Evolutionary conservation across 2,797 vertebrate genomes (phyloP).

Genomic region (Meriones psammophilus): DNA sequence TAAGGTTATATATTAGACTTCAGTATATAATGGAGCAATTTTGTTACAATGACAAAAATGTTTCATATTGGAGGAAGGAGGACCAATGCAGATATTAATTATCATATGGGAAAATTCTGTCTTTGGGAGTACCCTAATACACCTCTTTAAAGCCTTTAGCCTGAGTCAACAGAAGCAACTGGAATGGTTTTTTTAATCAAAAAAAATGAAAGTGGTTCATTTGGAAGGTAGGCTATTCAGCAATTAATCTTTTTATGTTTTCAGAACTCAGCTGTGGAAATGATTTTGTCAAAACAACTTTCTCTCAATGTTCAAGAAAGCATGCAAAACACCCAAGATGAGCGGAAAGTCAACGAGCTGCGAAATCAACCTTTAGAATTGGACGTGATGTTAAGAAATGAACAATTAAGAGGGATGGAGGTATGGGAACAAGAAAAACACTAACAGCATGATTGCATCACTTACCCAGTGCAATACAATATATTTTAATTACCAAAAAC

Average conservation of each 20-base stretch:
- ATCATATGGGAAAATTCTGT: background rate
- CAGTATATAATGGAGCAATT: conserved; percentile 5
- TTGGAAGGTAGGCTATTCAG: conserved; percentile 72
- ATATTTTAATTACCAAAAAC: conserved; percentile 81
- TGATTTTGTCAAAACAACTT: conserved; percentile 80
- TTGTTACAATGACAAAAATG: background rate
- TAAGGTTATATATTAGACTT: background rate
- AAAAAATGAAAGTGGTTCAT: conserved; percentile 68
- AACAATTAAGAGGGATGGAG: conserved; percentile 93
- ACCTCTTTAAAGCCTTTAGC: conserved; percentile 56
- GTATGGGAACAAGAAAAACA: conserved; percentile 88
- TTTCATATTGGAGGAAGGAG: background rate
- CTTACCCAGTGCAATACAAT: conserved; percentile 76
- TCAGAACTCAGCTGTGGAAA: conserved; percentile 82
- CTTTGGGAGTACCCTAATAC: background rate
- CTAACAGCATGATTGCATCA: conserved; percentile 72
- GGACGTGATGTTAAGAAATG: conserved; percentile 89
- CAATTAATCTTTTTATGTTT: conserved; percentile 81
- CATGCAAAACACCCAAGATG: conserved; percentile 87
- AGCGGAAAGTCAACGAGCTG: conserved; percentile 89
- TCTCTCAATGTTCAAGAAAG: conserved; percentile 86
- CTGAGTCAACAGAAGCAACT: conserved; percentile 43
- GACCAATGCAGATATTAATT: conserved; percentile 18
- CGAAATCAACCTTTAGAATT: conserved; percentile 91
- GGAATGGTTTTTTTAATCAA: conserved; percentile 70